Evolutionary conservation across 2,113 vertebrate genomes (phyloP).

Genomic region (Myrmecobius fasciatus): DNA sequence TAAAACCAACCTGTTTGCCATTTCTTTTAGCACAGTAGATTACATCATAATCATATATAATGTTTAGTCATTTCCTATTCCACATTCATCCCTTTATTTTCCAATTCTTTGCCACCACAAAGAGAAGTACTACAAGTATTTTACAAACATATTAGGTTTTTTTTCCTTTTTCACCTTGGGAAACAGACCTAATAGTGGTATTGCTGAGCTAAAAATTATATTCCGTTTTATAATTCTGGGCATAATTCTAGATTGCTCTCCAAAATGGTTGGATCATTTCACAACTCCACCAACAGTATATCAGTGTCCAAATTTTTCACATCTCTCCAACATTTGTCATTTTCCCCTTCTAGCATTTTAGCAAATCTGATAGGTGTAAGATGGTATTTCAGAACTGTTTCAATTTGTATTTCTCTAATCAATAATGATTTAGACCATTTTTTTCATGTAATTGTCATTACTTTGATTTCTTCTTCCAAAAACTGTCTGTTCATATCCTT

Average conservation of each 20-base stretch:
- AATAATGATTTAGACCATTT: background rate
- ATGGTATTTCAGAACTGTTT: background rate
- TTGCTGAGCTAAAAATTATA: background rate
- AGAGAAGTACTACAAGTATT: background rate
- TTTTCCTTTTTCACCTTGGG: background rate
- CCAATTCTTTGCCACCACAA: background rate
- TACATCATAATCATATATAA: background rate
- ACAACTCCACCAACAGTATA: background rate
- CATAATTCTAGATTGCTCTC: background rate
- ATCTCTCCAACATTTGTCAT: background rate
- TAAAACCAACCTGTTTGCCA: background rate
- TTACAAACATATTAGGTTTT: background rate
- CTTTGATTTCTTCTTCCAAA: background rate
- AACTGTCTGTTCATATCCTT: background rate
- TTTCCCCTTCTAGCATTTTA: background rate
- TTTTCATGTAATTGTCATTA: background rate
- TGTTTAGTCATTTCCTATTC: background rate
- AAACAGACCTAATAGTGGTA: background rate
- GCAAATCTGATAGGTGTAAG: background rate
- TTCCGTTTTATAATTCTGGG: background rate
- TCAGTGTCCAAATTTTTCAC: background rate
- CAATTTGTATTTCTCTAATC: background rate
- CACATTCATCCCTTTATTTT: background rate
- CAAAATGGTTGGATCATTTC: background rate
- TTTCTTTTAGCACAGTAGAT: background rate